Evolutionary conservation across 2,113 vertebrate genomes (phyloP).

Genomic region (Hyperopisus bebe): DNA sequence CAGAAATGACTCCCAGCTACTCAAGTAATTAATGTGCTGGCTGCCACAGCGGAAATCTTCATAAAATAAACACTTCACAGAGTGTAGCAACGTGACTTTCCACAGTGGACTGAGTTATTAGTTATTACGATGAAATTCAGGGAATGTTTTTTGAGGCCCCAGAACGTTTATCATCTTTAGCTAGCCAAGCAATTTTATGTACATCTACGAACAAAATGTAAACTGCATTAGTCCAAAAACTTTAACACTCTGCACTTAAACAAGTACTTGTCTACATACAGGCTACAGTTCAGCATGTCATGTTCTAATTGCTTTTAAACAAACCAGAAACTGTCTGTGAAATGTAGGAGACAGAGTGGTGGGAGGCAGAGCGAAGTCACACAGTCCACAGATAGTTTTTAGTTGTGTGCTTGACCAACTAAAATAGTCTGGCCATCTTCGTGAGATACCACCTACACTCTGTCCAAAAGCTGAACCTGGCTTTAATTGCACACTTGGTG

Average conservation of each 20-base stretch:
- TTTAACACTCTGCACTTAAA: neutral
- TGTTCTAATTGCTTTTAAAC: neutral
- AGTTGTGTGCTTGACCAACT: neutral
- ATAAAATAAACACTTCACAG: neutral
- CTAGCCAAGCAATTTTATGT: neutral
- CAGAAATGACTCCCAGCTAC: neutral
- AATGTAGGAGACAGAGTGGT: neutral
- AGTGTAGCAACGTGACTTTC: neutral
- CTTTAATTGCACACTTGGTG: neutral
- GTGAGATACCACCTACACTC: neutral
- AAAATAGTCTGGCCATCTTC: neutral
- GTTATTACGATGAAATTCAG: neutral
- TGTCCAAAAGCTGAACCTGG: neutral
- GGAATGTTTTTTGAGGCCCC: neutral
- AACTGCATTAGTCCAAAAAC: neutral
- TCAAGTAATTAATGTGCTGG: neutral
- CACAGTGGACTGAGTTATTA: neutral
- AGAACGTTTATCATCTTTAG: neutral
- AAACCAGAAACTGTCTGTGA: neutral
- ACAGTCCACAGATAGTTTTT: neutral
- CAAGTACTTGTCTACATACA: neutral
- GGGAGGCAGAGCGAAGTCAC: neutral
- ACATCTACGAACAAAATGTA: neutral
- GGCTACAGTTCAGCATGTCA: neutral
- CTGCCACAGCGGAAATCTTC: neutral